Base-by-base conservation (phyloP, 2,113 vertebrate genomes). In the Oceanites oceanicus region DNA sequence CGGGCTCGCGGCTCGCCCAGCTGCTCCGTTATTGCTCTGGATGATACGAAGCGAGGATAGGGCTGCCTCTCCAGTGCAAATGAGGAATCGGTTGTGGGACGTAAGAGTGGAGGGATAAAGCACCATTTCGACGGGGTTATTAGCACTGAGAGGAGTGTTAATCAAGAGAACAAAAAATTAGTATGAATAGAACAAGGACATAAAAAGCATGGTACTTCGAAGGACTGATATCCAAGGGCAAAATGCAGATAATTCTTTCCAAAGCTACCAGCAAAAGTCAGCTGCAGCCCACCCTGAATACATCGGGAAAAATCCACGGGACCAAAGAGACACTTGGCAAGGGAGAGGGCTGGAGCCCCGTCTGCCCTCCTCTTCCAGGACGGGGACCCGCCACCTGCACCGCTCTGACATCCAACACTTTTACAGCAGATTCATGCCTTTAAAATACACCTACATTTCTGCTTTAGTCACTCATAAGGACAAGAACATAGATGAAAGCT, bases 41-140 rank as follows among this genome's bases (percentile, higher is more conserved):
- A 27, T 16, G 22, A 53, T 3, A 14, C 0, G 15, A 42, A 47
- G 61, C 1, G 4, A 74, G 50, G 23, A 53, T 1, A 30, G 34
- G 29, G 68, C 40, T 68, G 52, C n/a, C 50, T 85, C 40, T 42
- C 66, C 4, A 1, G 18, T 30, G 42, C 5, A 17, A 82, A 74
- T 0, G 10, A 75, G n/a, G 38, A 27, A 62, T 53, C 56, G 19
- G n/a, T 16, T 22, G 30, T n/a, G 58, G 58, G 67, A 72, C 25
- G 10, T 0, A 5, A 36, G 30, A 83, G 38, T 1, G 13, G 30
- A 87, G 19, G 40, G 36, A 52, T 70, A 56, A 84, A 75, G 44
- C 10, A 34, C 49, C 21, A 9, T n/a, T 38, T 74, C 42, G 38
- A 59, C n/a, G 32, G 59, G 20, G 42, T 67, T 55, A 45, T 42